Evolutionary conservation across 92 coral and sea anemone genomes (phyloP), one percentile per base, ranked within the genome.

Genomic region (Siderastrea siderea): DNA sequence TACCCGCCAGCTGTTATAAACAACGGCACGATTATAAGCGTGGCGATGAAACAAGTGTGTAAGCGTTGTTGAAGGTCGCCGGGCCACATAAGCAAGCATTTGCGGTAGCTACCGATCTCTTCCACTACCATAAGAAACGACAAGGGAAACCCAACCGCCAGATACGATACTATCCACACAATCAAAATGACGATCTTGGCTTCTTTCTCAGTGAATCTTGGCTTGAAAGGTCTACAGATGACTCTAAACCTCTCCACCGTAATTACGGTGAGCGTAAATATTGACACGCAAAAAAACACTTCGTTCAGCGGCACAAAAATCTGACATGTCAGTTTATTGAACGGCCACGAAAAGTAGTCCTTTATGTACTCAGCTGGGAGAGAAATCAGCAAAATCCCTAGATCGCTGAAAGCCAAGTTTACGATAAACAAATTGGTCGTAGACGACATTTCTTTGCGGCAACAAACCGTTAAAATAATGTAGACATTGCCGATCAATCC

Each of bases 251-350:
- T 68, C 88, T 95, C 98, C 63, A 94, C 77, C 2, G 96, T 95
- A 8, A 95, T 95, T 9, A 95, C 88, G 3, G 96, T 93, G 59
- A 95, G 90, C 0, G 98, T 95, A 44, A 83, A 78, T 53, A 95
- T 95, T 6, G 98, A 95, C 48, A 95, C 98, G 47, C 95, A 84
- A 69, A 95, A 95, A 67, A 93, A 93, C n/a, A 95, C 98, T 0
- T 95, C 98, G 75, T 95, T 95, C 16, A 95, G 81, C 8, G 98
- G 92, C 3, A 89, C 71, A 16, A 95, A 68, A 11, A 95, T 71
- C 77, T 84, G 96, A 74, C 98, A 95, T 3, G 96, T 94, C 44
- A 83, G 67, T 58, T 95, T 91, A 3, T 95, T 90, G 77, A 95
- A 91, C 43, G 98, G 88, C 98, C 98, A 95, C 1, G 95, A 80